phyloP scores from a whole-genome alignment of 2,113 vertebrate genomes.

The Xiphorhynchus elegans region DNA sequence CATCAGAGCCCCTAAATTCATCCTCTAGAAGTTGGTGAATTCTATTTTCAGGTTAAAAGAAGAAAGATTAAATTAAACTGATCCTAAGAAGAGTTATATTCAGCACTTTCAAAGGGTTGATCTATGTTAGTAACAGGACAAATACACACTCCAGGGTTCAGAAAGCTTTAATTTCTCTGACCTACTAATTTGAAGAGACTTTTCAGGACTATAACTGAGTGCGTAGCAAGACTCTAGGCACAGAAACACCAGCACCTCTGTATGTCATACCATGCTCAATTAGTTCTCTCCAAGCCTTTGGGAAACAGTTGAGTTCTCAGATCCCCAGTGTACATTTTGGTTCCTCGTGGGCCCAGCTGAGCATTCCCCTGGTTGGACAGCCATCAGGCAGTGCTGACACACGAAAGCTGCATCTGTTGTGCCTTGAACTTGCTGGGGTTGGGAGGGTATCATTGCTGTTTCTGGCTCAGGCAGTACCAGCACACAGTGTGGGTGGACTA shows the following conservation, averaged over 20 bases:
- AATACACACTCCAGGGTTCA: not conserved
- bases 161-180: not conserved
- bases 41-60: not conserved
- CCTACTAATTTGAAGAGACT: not conserved
- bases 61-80: not conserved
- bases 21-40: not conserved
- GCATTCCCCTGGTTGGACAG: not conserved
- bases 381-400: not conserved
- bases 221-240: not conserved
- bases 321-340: not conserved
- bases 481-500: not conserved
- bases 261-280: not conserved
- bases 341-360: not conserved
- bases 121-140: not conserved
- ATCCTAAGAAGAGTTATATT: not conserved
- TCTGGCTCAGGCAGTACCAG: not conserved
- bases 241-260: not conserved
- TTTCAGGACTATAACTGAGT: not conserved
- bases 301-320: not conserved
- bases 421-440: not conserved
- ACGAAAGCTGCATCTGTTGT: not conserved
- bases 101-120: not conserved
- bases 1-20: not conserved
- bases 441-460: not conserved
- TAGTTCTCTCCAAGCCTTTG: not conserved